These are phyloP conservation scores for Scaptomyza tumidula DNA, from an alignment of 2,888 invertebrate species.

Conservation along the genomic window DNA sequence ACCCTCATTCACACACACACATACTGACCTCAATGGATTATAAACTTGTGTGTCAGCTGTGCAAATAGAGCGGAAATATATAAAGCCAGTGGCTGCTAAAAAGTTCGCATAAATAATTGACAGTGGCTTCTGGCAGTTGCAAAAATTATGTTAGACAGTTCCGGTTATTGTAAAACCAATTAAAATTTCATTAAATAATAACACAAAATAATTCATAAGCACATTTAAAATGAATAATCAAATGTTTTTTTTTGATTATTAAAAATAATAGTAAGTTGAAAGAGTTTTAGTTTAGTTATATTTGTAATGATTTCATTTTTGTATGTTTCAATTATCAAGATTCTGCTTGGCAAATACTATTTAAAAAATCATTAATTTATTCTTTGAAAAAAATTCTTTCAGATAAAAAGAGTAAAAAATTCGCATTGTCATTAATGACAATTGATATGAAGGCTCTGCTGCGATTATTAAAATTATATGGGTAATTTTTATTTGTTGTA, in stretches of 20 bases:
- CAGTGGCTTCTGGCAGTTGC: slow-evolving; percentile 21
- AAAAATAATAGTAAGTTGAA: no score
- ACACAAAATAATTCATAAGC: not conserved
- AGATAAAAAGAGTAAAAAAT: not conserved
- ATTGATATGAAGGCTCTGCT: not conserved
- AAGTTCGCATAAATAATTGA: slow-evolving; percentile 42
- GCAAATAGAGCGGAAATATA: slow-evolving; percentile 62
- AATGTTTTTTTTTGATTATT: not conserved
- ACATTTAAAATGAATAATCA: not conserved
- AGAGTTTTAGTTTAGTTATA: no score
- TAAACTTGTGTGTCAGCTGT: slow-evolving; percentile 41
- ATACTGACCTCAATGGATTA: slow-evolving; percentile 64
- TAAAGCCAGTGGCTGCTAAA: slow-evolving; percentile 24
- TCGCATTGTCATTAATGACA: not conserved
- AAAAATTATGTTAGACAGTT: slow-evolving; percentile 2
- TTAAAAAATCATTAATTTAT: no score
- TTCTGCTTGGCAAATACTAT: not conserved
- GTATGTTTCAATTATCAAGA: no score
- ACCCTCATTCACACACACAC: slow-evolving; percentile 6
- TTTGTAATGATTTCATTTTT: no score
- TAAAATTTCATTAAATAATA: not conserved
- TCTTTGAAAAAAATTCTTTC: not conserved
- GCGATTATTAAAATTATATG: slow-evolving; percentile 2
- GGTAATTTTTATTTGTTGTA: slow-evolving; percentile 16
- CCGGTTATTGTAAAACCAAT: not conserved